Percentiles rank a stretch among this genome's conserved stretches.
Conservation (phyloP, 2,797 vertebrate genomes). For the Anas flavirostris region DNA sequence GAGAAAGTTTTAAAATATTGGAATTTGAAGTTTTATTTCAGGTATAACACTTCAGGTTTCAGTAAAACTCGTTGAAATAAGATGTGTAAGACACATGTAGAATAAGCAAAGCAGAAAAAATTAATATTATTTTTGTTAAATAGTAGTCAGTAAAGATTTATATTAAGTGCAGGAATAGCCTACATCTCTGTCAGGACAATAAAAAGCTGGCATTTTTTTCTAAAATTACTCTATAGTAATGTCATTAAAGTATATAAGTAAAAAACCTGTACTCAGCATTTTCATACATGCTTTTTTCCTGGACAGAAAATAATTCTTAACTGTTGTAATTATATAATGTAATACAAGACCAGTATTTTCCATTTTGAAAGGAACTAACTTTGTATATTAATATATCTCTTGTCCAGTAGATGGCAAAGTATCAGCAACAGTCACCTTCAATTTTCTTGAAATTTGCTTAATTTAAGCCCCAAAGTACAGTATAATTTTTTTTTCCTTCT, state of each 20-base stretch:
- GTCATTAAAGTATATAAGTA: not conserved
- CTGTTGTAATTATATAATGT: not conserved
- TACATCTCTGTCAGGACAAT: not conserved
- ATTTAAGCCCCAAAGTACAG: not conserved
- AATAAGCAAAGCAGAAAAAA: not conserved
- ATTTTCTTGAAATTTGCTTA: not conserved
- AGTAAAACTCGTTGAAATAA: not conserved
- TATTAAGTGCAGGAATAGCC: not conserved
- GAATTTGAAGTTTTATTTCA: not conserved
- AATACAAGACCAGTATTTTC: not conserved
- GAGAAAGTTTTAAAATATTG: not conserved
- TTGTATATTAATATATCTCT: not conserved
- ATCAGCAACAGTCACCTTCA: not conserved
- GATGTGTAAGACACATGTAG: not conserved
- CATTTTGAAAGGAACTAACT: conserved; percentile 5
- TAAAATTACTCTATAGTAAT: not conserved
- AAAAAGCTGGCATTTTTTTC: not conserved
- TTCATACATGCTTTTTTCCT: not conserved
- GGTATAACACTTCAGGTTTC: not conserved
- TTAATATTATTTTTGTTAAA: not conserved
- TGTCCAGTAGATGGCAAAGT: conserved; percentile 18
- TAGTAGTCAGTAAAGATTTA: not conserved
- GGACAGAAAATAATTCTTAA: not conserved
- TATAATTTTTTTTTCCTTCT: not conserved
- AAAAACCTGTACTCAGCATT: conserved; percentile 27